These are phyloP conservation scores for Galaxea fascicularis DNA, from an alignment of 92 coral and sea anemone species.

Conservation along the genomic window DNA sequence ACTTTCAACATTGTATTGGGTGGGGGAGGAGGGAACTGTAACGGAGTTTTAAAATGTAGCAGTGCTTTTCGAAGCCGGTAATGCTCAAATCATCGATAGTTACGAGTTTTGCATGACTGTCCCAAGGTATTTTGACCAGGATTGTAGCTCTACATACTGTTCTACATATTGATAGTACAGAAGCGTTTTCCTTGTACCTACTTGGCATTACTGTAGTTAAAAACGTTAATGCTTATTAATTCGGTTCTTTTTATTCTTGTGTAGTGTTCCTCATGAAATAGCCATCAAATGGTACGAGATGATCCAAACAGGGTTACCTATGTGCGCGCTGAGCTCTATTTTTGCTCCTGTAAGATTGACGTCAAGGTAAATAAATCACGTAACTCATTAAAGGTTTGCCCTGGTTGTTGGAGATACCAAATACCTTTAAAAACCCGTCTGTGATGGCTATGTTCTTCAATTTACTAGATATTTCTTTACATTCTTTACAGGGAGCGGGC, in stretches of 20 bases:
- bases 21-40: too few species aligned
- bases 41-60: too few species aligned
- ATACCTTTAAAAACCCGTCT: background rate
- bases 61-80: too few species aligned
- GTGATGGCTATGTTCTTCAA: background rate
- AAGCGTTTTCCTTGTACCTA: too few species aligned
- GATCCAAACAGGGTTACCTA: conserved; percentile 92
- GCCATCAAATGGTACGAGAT: conserved; percentile 99
- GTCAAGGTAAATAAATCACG: conserved; percentile 60
- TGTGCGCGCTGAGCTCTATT: conserved; percentile 89
- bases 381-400: background rate
- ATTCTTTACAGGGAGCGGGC: conserved; percentile 69
- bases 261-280: conserved; percentile 89
- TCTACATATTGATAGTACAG: too few species aligned
- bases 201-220: too few species aligned
- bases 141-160: too few species aligned
- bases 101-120: too few species aligned
- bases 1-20: too few species aligned
- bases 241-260: background rate
- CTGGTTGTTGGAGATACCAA: background rate
- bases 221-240: too few species aligned
- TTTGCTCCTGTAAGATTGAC: conserved; percentile 88
- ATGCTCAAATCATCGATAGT: too few species aligned
- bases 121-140: too few species aligned
- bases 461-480: background rate